Evolutionary conservation across 2,113 vertebrate genomes (phyloP), one percentile per base, ranked within the genome.

Genomic region (Microcebus murinus): DNA sequence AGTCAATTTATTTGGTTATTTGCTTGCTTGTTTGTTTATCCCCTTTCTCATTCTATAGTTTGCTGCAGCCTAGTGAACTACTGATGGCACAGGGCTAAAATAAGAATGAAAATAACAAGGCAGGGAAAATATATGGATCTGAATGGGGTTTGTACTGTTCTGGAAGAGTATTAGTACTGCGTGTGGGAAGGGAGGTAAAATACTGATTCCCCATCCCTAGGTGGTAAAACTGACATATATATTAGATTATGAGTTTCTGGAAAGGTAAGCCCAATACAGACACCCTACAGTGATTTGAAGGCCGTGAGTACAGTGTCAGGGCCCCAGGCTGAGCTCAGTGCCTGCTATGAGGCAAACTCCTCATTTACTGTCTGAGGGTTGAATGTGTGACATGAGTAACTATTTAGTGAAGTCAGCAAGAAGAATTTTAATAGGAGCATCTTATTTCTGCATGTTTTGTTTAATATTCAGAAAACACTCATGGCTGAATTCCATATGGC

Each of bases 301-400:
- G 10, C 21, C 17, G 0, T 7, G 18, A 42, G 31, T 13, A 15
- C 7, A 21, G 4, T 1, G 9, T 34, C 8, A 5, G 1, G 21
- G 4, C 50, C 31, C 29, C 6, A 70, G 36, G 31, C 10, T 65
- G 59, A 61, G 42, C 20, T 52, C 55, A 31, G 20, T 23, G 10
- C 14, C 42, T n/a, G 31, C 18, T 14, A n/a, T 2, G 31, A 13
- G 9, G 9, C 52, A 70, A 57, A 11, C 23, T 45, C 45, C 48
- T 68, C 31, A 3, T 12, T 34, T 6, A 34, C 50, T 17, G 42
- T 23, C 29, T 18, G 20, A 85, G n/a, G 23, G 31, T 2, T 36
- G 25, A 42, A 21, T 12, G 20, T 87, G n/a, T 14, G 4, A 17
- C 14, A 2, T 25, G 14, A 87, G 8, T 42, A n/a, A 61, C 74